phyloP scores from a whole-genome alignment of 2,888 invertebrate species.

The Idaea dimidiata region DNA sequence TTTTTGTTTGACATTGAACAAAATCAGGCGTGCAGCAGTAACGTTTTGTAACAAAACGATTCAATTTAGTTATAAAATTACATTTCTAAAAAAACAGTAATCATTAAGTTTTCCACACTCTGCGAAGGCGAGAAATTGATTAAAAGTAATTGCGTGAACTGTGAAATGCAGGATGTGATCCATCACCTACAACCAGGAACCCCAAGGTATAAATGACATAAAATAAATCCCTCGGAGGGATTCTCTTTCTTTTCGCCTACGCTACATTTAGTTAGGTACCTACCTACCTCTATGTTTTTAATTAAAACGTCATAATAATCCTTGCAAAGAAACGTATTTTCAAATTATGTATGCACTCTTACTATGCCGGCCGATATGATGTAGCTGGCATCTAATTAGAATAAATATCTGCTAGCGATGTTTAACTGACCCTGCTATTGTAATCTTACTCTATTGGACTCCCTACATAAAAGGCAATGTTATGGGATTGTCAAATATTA shows the following conservation, averaged over 20 bases:
- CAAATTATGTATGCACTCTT: constrained; percentile 71
- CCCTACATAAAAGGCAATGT: constrained; percentile 42
- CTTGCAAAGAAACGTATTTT: constrained; percentile 53
- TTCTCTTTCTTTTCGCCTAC: constrained; percentile 39
- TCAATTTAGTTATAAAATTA: constrained; percentile 41
- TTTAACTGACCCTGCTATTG: constrained; percentile 69
- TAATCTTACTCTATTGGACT: constrained; percentile 60
- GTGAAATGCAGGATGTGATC: constrained; percentile 28
- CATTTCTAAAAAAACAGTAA: constrained; percentile 34
- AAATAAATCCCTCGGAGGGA: constrained; percentile 18
- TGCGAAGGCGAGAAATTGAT: too few species aligned
- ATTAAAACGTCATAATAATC: constrained; percentile 64
- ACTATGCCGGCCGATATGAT: constrained; percentile 33
- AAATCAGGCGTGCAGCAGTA: constrained; percentile 49
- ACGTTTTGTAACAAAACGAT: constrained; percentile 2
- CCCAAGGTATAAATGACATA: constrained; percentile 18
- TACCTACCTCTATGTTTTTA: constrained; percentile 43
- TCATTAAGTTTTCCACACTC: constrained; percentile 14
- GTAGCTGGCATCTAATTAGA: constrained; percentile 71
- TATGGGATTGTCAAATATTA: constrained; percentile 44
- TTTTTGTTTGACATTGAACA: constrained; percentile 49
- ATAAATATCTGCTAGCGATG: constrained; percentile 62
- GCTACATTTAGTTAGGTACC: constrained; percentile 24
- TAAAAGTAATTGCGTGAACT: constrained; percentile 11
- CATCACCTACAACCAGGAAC: constrained; percentile 30